Base-by-base conservation (phyloP, 2,113 vertebrate species). In the Motacilla alba region DNA sequence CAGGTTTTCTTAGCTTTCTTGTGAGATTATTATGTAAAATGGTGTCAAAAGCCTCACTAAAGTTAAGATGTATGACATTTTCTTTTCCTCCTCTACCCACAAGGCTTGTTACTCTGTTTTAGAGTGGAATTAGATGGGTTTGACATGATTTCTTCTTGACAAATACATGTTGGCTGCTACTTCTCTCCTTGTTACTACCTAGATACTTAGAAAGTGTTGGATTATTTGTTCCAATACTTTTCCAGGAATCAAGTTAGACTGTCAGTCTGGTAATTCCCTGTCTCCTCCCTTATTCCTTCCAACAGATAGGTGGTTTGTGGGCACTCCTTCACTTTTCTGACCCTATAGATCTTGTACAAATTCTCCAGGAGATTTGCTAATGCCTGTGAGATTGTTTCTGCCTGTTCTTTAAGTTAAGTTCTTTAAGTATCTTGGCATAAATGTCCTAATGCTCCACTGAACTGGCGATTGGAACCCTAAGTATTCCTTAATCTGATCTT, bases 91-190 rank as follows among this genome's bases (percentile, higher is more conserved):
- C 19, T 75, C 33, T 78, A 63, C 47, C 16, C 43, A 89, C 72
- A 89, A 83, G 64, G 17, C 44, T 93, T 72, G 16, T 74, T 81
- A 56, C 13, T 39, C 49, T 81, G 30, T 41, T 58, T 35, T 59
- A 58, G 60, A 78, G 23, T 41, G 35, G 77, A 83, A 90, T 86
- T 83, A 70, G 64, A 50, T 67, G 68, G 24, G 6, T 91, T 94
- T 96, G 84, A 82, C 44, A 55, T 75, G 56, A 86, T 83, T 90
- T 86, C 22, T 64, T 93, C 90, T 79, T 87, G 64, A 83, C 30
- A 89, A 83, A 92, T 83, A 39, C 22, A 31, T 33, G 21, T 70
- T 89, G 60, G 14, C 63, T 93, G 33, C 39, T 74, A 27, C 24
- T 89, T 44, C 21, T 92, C 20, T 90, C 52, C 35, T 77, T 81